Percentiles rank a stretch among this genome's conserved stretches.
These are phyloP conservation scores for Pteronotus mesoamericanus DNA, from an alignment of 2,797 vertebrate species.

Conservation along the genomic window DNA sequence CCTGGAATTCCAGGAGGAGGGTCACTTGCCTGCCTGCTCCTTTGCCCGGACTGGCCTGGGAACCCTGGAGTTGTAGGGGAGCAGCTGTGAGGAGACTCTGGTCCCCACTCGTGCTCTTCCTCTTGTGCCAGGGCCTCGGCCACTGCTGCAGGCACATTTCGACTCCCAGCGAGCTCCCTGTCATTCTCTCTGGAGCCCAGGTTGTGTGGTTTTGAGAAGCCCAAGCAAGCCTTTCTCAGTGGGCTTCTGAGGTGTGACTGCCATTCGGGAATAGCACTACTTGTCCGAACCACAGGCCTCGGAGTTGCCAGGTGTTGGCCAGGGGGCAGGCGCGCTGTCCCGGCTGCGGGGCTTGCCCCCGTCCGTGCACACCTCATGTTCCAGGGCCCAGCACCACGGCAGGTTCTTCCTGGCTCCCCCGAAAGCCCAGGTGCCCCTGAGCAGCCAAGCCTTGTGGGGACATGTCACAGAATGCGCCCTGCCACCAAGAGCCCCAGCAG, in stretches of 20 bases:
- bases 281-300: not conserved
- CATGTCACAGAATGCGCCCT: fast-evolving
- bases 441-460: not conserved
- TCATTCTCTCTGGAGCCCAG: not conserved
- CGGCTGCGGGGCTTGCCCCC: fast-evolving
- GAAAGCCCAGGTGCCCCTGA: not conserved
- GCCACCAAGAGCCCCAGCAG: not conserved
- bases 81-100: not conserved
- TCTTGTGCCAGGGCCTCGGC: not conserved
- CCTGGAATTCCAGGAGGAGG: not conserved
- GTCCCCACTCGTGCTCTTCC: not conserved
- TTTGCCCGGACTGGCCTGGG: not conserved
- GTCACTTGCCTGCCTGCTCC: fast-evolving
- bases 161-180: not conserved
- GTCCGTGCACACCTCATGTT: fast-evolving
- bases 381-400: not conserved
- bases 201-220: not conserved
- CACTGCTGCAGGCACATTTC: not conserved
- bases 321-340: not conserved
- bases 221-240: not conserved
- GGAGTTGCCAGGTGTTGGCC: not conserved
- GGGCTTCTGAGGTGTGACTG: not conserved
- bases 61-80: not conserved
- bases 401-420: not conserved
- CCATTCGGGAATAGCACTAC: not conserved